Percentiles rank a stretch among this genome's conserved stretches.
Evolutionary conservation across 2,888 invertebrate genomes (phyloP).

Genomic region (Zeuzera pyrina): DNA sequence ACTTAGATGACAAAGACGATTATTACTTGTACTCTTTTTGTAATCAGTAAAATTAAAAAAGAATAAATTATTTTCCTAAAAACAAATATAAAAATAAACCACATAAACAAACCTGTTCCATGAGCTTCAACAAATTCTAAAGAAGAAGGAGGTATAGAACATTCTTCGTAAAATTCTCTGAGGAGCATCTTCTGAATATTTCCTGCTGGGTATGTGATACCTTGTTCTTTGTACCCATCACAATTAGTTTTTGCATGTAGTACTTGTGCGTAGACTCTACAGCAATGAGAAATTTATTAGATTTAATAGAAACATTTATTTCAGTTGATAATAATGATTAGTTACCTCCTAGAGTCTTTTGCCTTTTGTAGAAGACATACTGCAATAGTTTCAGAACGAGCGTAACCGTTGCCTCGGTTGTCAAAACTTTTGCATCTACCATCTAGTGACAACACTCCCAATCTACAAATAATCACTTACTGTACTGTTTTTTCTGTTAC

Average conservation of each 20-base stretch:
- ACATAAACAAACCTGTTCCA: conserved; percentile 74
- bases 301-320: background rate
- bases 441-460: conserved; percentile 85
- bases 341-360: conserved; percentile 73
- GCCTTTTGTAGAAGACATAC: conserved; percentile 82
- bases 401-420: conserved; percentile 85
- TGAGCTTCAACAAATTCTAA: conserved; percentile 91
- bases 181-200: conserved; percentile 75
- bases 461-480: no score
- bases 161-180: conserved; percentile 78
- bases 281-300: conserved; percentile 2
- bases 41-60: no score
- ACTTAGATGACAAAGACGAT: no score
- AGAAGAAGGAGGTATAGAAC: conserved; percentile 77
- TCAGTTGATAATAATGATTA: background rate
- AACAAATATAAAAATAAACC: background rate
- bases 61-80: no score
- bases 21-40: no score
- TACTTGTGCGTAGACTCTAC: conserved; percentile 77
- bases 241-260: conserved; percentile 87
- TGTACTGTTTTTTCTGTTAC: no score
- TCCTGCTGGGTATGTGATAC: conserved; percentile 79
- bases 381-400: conserved; percentile 85
- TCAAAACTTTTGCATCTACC: conserved; percentile 95
- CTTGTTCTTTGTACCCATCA: conserved; percentile 83